Base-by-base conservation (phyloP, 2,113 vertebrate species). In the Alethe castanea region DNA sequence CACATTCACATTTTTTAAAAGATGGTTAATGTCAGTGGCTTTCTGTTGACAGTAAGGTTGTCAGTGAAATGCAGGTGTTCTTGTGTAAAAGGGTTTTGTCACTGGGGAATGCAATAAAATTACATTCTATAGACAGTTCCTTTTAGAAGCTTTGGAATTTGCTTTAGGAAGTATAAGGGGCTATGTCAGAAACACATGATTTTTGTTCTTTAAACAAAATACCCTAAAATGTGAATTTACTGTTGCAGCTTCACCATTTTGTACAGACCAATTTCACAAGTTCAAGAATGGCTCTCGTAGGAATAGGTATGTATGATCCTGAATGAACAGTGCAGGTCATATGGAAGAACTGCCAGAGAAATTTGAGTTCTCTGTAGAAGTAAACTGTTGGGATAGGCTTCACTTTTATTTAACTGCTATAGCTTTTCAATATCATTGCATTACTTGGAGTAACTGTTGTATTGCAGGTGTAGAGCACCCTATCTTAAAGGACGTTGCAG, bases 201-300 rank as follows among this genome's bases (percentile, higher is more conserved):
- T 31, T 95, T 88, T 94, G 40, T 87, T 48, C 36, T 92, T 91
- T 91, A 73, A 50, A 48, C 25, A 42, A 42, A 47, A 77, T 90
- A 65, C 38, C 23, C 64, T 97, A 81, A 97, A 89, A 56, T 65
- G 9, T 72, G 17, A 50, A 72, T 94, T 94, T 96, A 14, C 42
- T 93, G 85, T 72, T 94, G 79, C 97, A 99, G 99, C 98, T 99
- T 90, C 98, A 98, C 66, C 97, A 98, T 48, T 99, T 98, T 95
- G 98, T 99, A 72, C 98, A 98, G 96, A 98, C 98, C 96, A 97
- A 98, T 97, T 99, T 99, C 97, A 99, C 98, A 82, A 98, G 98
- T 93, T 95, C 98, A 36, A 98, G 98, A 95, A 99, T 99, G 98
- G 99, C 99, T 91, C 98, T 99, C 25, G 97, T 99, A 88, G 99